Base-by-base conservation (phyloP, 2,113 vertebrate genomes). In the Cebidichthys violaceus region DNA sequence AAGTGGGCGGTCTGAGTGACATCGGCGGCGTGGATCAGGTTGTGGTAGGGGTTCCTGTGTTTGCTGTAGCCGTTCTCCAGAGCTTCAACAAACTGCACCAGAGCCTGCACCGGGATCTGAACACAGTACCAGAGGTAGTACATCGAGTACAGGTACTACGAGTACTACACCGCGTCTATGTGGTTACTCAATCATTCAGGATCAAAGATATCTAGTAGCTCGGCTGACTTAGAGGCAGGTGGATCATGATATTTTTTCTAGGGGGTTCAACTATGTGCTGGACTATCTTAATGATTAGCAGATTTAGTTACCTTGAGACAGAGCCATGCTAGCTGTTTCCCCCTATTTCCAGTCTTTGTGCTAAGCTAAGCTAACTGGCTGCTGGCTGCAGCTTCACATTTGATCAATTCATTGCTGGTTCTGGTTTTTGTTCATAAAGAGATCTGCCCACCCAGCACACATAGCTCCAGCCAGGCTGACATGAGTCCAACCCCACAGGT, bases 1-100 rank as follows among this genome's bases (percentile, higher is more conserved):
- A 97, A 99, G 95, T 99, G 98, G 72, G 98, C 97, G 9, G 98
- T 99, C 94, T 99, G 98, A 39, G 97, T 99, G 93, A 99, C 98
- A 0, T 99, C 98, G 41, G 98, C 98, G 60, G 98, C 98, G 55
- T 99, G 98, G 91, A 97, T 95, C 93, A 99, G 93, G 94, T 99
- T 99, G 94, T 99, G 98, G 90, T 99, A 99, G 0, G 98, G 98
- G 93, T 99, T 99, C 94, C 95, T 97, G 94, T 98, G 96, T 90
- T 99, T 99, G 95, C 97, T 99, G 94, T 99, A 99, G 80, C 98
- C 98, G 64, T 94, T 94, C 94, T 99, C 98, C 90, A 99, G 95
- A 84, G 97, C 97, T 93, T 99, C 98, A 55, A 98, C 97, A 88
- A 99, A 99, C 77, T 95, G 95, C 81, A 99, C 97, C 91, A 99